phyloP scores from a whole-genome alignment of 2,797 vertebrate species.

The Amazona finschi region DNA sequence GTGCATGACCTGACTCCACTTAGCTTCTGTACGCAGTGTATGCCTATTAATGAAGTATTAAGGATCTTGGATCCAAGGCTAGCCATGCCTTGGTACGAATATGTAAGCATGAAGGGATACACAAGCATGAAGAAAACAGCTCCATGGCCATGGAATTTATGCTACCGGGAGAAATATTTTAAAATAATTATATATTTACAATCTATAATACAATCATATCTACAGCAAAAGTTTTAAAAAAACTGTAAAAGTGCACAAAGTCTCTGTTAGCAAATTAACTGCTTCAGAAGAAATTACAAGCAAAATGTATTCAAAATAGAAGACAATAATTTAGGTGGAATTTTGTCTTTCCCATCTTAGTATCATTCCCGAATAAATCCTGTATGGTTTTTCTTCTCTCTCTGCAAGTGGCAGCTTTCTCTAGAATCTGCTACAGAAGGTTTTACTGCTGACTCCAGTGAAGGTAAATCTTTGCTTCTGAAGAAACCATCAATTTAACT shows the following conservation, averaged over 20 bases:
- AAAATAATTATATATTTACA: background rate
- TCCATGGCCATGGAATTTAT: background rate
- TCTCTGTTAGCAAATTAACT: background rate
- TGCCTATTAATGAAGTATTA: background rate
- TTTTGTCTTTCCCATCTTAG: background rate
- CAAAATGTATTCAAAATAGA: background rate
- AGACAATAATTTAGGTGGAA: background rate
- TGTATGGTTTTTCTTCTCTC: accelerated
- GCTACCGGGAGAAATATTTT: background rate
- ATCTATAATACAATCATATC: background rate
- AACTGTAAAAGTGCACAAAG: background rate
- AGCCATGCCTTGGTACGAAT: background rate
- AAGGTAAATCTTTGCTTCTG: background rate
- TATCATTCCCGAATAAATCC: background rate
- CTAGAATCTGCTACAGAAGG: background rate
- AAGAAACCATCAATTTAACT: background rate
- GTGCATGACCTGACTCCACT: background rate
- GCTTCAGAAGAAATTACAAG: background rate
- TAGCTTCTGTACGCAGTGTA: background rate
- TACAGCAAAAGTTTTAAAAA: background rate
- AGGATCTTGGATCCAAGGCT: background rate
- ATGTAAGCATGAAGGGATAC: background rate
- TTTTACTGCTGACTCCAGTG: background rate
- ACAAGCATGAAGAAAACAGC: background rate
- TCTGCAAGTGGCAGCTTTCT: background rate